Percentiles rank a stretch among this genome's conserved stretches.
These are phyloP conservation scores for Parauchenoglanis ngamensis DNA, from an alignment of 2,797 vertebrate genomes.

Conservation along the genomic window DNA sequence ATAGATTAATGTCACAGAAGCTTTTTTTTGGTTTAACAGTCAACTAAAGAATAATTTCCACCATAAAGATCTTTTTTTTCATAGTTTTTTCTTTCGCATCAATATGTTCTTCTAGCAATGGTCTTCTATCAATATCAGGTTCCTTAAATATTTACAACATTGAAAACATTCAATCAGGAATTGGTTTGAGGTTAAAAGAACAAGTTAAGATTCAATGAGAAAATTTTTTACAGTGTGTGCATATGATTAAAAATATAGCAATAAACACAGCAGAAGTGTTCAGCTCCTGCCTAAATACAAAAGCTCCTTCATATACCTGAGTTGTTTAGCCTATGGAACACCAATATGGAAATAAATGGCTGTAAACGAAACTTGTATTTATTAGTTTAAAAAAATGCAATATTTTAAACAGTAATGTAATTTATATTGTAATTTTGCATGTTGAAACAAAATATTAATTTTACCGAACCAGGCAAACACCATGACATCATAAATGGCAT, in stretches of 20 bases:
- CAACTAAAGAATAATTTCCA: no score
- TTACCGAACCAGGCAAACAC: background rate
- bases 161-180: background rate
- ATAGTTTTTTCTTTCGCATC: no score
- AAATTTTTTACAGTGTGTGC: background rate
- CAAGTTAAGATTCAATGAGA: background rate
- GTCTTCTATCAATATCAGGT: no score
- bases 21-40: no score
- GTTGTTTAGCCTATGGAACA: background rate
- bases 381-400: background rate
- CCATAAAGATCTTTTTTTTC: no score
- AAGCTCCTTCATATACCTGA: background rate
- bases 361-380: background rate
- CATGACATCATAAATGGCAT: background rate
- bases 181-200: background rate
- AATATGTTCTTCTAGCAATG: no score
- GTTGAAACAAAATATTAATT: background rate
- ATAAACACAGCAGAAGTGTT: background rate
- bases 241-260: background rate
- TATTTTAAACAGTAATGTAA: conserved; percentile 8
- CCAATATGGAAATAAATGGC: background rate
- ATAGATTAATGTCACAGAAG: no score
- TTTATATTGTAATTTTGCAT: background rate
- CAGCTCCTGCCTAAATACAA: background rate
- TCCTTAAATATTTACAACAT: background rate